Evolutionary conservation across 2,888 invertebrate species (phyloP), one percentile per base, ranked within the genome.

Genomic region (Quadriops clusia): DNA sequence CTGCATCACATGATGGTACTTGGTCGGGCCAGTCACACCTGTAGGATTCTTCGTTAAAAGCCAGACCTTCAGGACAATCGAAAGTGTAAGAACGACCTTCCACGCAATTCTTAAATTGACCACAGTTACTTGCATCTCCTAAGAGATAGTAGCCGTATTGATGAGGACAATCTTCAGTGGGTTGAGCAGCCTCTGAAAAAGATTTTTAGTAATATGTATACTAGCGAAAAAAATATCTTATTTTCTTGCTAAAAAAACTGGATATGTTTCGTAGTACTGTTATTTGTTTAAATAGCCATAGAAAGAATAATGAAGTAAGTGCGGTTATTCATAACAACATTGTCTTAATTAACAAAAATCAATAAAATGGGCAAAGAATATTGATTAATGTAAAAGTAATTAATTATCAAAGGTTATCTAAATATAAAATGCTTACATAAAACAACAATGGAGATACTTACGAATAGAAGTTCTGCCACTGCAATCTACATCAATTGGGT

Each of bases 1-100:
- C 85, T 28, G 79, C 78, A 51, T 87, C 78, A 47, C 86, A 87
- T 33, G 77, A 76, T 3, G 71, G 56, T 1, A 85, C 86, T 56
- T 79, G 72, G 61, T 89, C 89, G 3, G 87, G 84, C 86, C 86
- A 89, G 39, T 89, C 85, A 54, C 89, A 89, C 30, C 77, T 71
- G 52, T 84, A 82, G 6, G 67, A 70, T 7, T 70, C 71, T 2
- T 72, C 64, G 54, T 74, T 79, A 21, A 33, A 36, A 28, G 36
- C 36, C 17, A 89, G 64, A 12, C 87, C 87, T 47, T 82, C 85
- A 0, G 87, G 87, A 50, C 89, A 89, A 40, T 77, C 71, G 46
- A 84, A 74, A 21, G 75, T 64, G 43, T 55, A 62, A 2, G 76
- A 81, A 4, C 72, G 67, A n/a, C 89, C 89, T 27, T 74, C 74